phyloP scores from a whole-genome alignment of 2,888 invertebrate genomes.

The Argyresthia albistria region DNA sequence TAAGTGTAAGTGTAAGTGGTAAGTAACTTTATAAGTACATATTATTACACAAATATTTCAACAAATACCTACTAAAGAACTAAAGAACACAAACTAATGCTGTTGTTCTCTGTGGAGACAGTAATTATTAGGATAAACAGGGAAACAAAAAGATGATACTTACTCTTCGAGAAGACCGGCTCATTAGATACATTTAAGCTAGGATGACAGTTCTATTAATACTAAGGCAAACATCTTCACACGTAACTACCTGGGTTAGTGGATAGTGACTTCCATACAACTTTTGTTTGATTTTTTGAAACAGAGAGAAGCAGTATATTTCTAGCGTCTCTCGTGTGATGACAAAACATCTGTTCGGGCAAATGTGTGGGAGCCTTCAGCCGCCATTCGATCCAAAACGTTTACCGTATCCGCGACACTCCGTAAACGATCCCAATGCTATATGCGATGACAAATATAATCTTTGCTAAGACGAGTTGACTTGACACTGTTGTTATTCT shows the following conservation, averaged over 20 bases:
- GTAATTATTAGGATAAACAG: slow-evolving; percentile 58
- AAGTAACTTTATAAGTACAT: no score
- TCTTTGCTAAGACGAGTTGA: slow-evolving; percentile 61
- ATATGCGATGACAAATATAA: slow-evolving; percentile 66
- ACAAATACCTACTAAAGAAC: no score
- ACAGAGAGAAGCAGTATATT: slow-evolving; percentile 34
- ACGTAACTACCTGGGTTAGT: slow-evolving; percentile 8
- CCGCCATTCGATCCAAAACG: slow-evolving; percentile 41
- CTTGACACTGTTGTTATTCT: slow-evolving; percentile 67
- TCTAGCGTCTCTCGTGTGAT: slow-evolving; percentile 29
- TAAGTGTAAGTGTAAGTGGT: no score
- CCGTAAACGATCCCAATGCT: slow-evolving; percentile 58
- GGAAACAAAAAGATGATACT: slow-evolving; percentile 48
- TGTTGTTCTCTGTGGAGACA: slow-evolving; percentile 11
- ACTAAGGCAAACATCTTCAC: slow-evolving; percentile 32
- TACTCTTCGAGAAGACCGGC: slow-evolving; percentile 57
- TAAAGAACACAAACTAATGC: no score
- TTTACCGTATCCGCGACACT: slow-evolving; percentile 50
- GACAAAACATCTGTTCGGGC: slow-evolving; percentile 54
- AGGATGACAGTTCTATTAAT: slow-evolving; percentile 65
- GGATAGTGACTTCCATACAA: slow-evolving; percentile 22
- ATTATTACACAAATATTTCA: no score
- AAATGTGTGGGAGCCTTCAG: slow-evolving; percentile 31
- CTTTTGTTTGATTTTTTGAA: slow-evolving; percentile 37
- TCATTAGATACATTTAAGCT: slow-evolving; percentile 64